phyloP scores from a whole-genome alignment of 2,797 vertebrate species.

The Alosa sapidissima region DNA sequence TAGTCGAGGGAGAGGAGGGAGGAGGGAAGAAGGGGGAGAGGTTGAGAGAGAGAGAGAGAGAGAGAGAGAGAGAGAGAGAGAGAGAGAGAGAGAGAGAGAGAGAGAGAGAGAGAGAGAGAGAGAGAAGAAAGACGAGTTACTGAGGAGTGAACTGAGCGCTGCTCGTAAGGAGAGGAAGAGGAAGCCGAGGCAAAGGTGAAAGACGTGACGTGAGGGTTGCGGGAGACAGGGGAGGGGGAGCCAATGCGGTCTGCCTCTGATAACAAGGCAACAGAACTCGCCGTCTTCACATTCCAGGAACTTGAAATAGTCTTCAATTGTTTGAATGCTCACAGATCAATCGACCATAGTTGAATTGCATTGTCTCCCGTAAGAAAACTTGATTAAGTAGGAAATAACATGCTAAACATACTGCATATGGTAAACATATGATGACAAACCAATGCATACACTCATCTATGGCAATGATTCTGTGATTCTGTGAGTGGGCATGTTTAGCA shows the following conservation, averaged over 20 bases:
- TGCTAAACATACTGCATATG: background rate
- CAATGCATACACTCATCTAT: background rate
- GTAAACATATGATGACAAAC: background rate
- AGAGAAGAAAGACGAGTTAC: conserved; percentile 16
- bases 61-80: conserved; percentile 4
- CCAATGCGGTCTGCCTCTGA: background rate
- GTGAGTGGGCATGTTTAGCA: background rate
- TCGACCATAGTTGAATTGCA: background rate
- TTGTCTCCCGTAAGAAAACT: background rate
- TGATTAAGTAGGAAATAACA: background rate
- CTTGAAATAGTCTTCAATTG: background rate
- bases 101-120: background rate
- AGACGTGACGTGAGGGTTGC: background rate
- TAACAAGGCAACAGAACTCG: background rate
- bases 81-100: background rate
- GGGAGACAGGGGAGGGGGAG: background rate
- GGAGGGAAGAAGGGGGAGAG: background rate
- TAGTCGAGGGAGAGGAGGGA: background rate
- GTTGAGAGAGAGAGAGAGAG: background rate
- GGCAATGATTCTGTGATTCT: background rate
- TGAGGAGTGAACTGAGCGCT: background rate
- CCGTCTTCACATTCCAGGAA: background rate
- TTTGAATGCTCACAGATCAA: background rate
- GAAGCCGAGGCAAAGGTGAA: background rate
- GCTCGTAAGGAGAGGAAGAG: background rate